A percentile compares a stretch with the other conserved stretches of the same genome.
Conservation (phyloP, 2,113 vertebrate species). For the Centropus bengalensis region DNA sequence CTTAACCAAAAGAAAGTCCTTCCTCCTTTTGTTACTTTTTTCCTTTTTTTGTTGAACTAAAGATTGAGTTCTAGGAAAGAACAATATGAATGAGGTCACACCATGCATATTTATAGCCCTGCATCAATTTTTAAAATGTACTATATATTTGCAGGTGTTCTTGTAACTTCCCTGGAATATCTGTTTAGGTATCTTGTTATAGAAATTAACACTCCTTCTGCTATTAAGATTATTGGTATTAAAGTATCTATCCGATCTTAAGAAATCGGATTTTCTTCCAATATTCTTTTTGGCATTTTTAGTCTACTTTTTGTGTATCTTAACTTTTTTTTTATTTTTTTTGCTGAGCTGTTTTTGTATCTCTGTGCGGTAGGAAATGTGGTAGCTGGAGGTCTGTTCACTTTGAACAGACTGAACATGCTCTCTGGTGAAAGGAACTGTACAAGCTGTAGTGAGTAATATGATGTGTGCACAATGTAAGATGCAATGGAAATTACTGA, state of each 20-base stretch:
- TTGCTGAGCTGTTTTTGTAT: background rate
- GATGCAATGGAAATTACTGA: background rate
- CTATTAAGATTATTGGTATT: background rate
- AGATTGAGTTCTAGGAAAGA: background rate
- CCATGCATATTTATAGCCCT: background rate
- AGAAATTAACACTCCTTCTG: background rate
- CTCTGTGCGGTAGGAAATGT: background rate
- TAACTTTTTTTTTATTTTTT: background rate
- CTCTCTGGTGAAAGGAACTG: background rate
- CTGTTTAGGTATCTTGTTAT: background rate
- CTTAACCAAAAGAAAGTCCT: background rate
- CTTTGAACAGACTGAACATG: background rate
- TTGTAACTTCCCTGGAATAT: background rate
- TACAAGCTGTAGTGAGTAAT: background rate
- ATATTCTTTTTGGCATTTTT: background rate
- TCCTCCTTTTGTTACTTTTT: slow-evolving; percentile 20
- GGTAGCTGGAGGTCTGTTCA: background rate
- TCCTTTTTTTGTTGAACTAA: background rate
- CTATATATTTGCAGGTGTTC: background rate
- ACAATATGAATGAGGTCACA: background rate
- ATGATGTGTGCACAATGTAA: background rate
- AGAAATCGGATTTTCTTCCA: background rate
- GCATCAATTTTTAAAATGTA: background rate
- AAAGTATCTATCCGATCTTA: background rate
- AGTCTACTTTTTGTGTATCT: background rate